These are phyloP conservation scores for Yponomeuta sedellus DNA, from an alignment of 2,888 invertebrate genomes.

Conservation along the genomic window DNA sequence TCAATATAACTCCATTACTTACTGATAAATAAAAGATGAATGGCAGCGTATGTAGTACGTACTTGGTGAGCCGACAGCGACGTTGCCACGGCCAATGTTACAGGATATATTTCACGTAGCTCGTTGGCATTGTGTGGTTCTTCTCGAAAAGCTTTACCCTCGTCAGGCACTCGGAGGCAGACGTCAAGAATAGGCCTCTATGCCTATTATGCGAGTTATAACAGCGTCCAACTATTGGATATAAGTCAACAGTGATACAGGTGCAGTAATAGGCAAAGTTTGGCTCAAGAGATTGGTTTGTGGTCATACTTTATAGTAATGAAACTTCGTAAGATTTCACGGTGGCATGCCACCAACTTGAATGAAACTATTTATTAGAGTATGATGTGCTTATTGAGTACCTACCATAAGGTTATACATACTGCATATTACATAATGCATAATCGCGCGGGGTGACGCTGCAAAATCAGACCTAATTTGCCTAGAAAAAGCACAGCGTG, in stretches of 20 bases:
- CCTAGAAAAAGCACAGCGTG: too few species aligned
- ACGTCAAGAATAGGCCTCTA: conserved; percentile 12
- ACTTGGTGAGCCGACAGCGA: neutral
- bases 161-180: conserved; percentile 15
- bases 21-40: conserved; percentile 14
- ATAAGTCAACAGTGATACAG: conserved; percentile 5
- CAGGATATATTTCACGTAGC: neutral
- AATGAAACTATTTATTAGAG: too few species aligned
- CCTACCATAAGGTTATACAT: too few species aligned
- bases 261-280: neutral
- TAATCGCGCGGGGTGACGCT: too few species aligned
- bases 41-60: neutral
- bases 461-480: too few species aligned
- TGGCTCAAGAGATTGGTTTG: neutral
- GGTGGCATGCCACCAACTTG: too few species aligned
- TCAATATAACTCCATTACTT: conserved; percentile 15
- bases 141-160: conserved; percentile 13
- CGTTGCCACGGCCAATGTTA: neutral
- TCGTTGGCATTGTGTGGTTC: conserved; percentile 8
- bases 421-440: too few species aligned
- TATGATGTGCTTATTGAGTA: too few species aligned
- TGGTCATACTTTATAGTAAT: too few species aligned
- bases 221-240: conserved; percentile 7
- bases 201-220: conserved; percentile 16
- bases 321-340: too few species aligned